These are phyloP conservation scores for Macquaria ambigua DNA, from an alignment of 2,113 vertebrate genomes.

Conservation along the genomic window DNA sequence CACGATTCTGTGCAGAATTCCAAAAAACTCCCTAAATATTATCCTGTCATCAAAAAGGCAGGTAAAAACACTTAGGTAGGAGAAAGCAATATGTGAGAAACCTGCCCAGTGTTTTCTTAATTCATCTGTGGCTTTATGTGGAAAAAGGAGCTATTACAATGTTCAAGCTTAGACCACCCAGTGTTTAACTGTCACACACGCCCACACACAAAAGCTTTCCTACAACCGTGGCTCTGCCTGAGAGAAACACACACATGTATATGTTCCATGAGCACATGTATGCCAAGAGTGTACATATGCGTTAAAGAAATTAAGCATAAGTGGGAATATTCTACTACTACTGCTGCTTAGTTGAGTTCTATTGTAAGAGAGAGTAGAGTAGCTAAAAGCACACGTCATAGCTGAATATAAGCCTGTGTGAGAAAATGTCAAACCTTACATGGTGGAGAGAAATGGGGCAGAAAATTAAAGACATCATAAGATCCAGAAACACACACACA, in stretches of 20 bases:
- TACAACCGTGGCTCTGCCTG: conserved; percentile 14
- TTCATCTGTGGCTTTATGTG: conserved; percentile 71
- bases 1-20: background rate
- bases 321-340: background rate
- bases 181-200: conserved; percentile 59
- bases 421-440: conserved; percentile 59
- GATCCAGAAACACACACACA: conserved; percentile 48
- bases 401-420: conserved; percentile 40
- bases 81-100: conserved; percentile 21
- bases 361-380: conserved; percentile 2
- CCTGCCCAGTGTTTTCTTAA: conserved; percentile 28
- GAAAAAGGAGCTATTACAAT: conserved; percentile 71
- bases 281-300: background rate
- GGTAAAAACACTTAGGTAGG: conserved; percentile 18
- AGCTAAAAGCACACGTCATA: background rate
- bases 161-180: conserved; percentile 75
- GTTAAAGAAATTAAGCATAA: background rate
- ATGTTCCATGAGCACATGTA: background rate
- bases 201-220: conserved; percentile 40
- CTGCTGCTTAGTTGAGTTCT: background rate
- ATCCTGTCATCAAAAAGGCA: conserved; percentile 29
- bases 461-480: conserved; percentile 76
- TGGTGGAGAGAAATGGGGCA: conserved; percentile 67
- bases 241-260: conserved; percentile 16
- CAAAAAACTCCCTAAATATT: background rate